phyloP scores from a whole-genome alignment of 2,113 vertebrate genomes.

The Heptranchias perlo region DNA sequence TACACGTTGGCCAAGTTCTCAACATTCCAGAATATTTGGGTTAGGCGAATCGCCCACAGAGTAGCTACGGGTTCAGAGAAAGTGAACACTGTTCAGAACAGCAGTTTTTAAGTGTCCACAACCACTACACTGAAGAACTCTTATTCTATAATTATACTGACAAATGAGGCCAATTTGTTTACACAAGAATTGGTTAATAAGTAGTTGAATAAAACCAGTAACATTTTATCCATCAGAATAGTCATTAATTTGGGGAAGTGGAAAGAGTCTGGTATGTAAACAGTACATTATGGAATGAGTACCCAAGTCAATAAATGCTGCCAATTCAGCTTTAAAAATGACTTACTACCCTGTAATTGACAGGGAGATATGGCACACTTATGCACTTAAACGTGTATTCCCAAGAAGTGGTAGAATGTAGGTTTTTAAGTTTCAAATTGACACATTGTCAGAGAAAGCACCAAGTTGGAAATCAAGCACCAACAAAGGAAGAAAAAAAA shows the following conservation, averaged over 20 bases:
- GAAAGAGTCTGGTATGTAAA: neutral
- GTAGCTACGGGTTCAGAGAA: neutral
- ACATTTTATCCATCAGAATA: neutral
- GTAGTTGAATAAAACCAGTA: neutral
- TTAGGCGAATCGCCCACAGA: neutral
- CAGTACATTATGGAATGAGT: neutral
- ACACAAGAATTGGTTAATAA: neutral
- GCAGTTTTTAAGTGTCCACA: neutral
- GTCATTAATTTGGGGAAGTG: neutral
- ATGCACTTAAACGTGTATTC: neutral
- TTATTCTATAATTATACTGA: neutral
- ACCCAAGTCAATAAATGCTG: neutral
- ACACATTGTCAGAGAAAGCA: neutral
- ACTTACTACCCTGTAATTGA: neutral
- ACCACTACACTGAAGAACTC: neutral
- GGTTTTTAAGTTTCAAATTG: neutral
- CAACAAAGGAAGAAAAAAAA: neutral
- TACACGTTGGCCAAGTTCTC: neutral
- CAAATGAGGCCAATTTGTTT: neutral
- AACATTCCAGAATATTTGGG: neutral
- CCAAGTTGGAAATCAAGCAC: neutral
- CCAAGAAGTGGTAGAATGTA: neutral
- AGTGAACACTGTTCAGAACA: neutral
- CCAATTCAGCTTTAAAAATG: neutral
- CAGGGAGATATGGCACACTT: neutral